These are phyloP conservation scores for Margaritifera margaritifera DNA, from an alignment of 2,888 invertebrate species.

Conservation along the genomic window DNA sequence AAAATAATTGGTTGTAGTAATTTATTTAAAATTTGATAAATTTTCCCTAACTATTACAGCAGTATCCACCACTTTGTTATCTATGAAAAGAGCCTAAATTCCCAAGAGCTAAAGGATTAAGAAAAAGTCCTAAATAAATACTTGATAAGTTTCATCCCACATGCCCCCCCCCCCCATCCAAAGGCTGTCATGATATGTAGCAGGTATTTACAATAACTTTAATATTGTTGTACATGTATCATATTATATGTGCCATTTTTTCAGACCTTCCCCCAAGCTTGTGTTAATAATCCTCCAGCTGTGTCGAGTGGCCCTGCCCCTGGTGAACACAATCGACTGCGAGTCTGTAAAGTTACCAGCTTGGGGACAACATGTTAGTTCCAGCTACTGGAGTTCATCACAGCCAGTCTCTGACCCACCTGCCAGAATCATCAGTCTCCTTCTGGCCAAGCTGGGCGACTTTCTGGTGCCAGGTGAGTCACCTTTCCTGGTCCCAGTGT, in stretches of 20 bases:
- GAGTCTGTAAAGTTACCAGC: constrained; percentile 68
- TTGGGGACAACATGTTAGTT: constrained; percentile 63
- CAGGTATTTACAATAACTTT: neutral
- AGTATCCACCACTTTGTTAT: no score
- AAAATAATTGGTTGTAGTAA: no score
- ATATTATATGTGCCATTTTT: constrained; percentile 9
- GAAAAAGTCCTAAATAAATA: no score
- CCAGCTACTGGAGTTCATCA: constrained; percentile 54
- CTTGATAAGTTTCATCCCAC: no score
- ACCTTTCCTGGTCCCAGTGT: neutral
- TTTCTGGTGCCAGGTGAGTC: constrained; percentile 70
- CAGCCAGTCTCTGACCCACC: constrained; percentile 65
- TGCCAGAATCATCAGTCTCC: constrained; percentile 68
- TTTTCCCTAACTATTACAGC: no score
- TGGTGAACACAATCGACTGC: constrained; percentile 69
- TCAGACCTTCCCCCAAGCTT: constrained; percentile 71
- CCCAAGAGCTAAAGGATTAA: no score
- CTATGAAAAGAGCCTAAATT: no score
- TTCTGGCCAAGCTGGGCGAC: constrained; percentile 72
- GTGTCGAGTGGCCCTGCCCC: constrained; percentile 70
- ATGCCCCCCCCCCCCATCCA: no score
- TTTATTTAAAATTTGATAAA: no score
- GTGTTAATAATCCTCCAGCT: constrained; percentile 71
- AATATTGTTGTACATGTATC: neutral
- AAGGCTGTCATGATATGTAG: no score